Evolutionary conservation across 2,797 vertebrate species (phyloP).

Genomic region (Amphiprion clarkii): DNA sequence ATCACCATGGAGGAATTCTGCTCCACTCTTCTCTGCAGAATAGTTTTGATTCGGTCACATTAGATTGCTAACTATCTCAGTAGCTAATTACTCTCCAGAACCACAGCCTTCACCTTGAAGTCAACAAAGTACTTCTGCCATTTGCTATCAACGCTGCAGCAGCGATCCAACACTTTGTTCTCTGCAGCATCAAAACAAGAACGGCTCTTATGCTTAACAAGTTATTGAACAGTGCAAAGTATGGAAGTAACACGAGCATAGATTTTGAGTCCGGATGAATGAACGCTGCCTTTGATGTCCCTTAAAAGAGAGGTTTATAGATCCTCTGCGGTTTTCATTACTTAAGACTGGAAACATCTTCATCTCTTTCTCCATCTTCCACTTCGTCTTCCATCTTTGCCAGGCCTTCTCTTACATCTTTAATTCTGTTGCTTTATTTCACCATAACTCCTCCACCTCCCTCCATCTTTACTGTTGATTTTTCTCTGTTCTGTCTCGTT

Average conservation of each 20-base stretch:
- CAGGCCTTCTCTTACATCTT: not conserved
- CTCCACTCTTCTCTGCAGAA: too few species aligned
- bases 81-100: too few species aligned
- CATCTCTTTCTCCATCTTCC: not conserved
- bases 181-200: not conserved
- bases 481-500: not conserved
- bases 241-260: not conserved
- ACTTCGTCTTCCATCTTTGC: not conserved
- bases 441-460: not conserved
- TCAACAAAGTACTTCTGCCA: not conserved
- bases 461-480: not conserved
- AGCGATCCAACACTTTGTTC: not conserved
- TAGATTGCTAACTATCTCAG: too few species aligned
- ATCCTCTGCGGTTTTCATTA: not conserved
- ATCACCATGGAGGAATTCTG: too few species aligned
- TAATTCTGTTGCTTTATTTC: not conserved
- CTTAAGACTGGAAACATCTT: conserved; percentile 1
- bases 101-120: not conserved
- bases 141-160: not conserved
- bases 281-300: not conserved
- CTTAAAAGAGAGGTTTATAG: not conserved
- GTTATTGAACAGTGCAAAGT: conserved; percentile 9
- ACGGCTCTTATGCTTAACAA: not conserved
- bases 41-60: too few species aligned
- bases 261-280: not conserved